Conservation (phyloP, 1,140 invertebrate genomes). For the Drosophila funebris region DNA sequence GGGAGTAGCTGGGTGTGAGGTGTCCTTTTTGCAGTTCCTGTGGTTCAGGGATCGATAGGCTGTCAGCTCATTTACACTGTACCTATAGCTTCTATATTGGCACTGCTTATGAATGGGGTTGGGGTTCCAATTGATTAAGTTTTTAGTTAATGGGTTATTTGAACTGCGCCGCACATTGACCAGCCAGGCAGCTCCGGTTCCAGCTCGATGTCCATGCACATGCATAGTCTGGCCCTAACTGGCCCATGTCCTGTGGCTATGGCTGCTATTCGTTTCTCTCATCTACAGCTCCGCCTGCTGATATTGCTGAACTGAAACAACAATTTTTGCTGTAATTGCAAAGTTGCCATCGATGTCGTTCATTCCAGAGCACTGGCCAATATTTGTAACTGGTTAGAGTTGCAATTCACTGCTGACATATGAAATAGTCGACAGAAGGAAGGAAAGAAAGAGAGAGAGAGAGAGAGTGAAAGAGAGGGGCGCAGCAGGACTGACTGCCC, state of each 20-base stretch:
- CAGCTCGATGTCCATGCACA: conserved; percentile 4
- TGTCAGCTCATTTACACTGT: conserved; percentile 62
- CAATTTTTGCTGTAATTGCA: conserved; percentile 81
- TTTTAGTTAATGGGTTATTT: conserved; percentile 82
- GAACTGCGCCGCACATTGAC: conserved; percentile 53
- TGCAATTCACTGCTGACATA: conserved; percentile 71
- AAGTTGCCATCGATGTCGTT: conserved; percentile 57
- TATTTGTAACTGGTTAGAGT: conserved; percentile 81
- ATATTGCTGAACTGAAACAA: conserved; percentile 58
- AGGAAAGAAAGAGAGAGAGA: not conserved
- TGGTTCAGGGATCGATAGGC: conserved; percentile 33
- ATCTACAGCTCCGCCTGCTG: not conserved
- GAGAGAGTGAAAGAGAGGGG: not conserved
- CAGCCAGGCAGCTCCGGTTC: not conserved
- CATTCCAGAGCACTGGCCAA: conserved; percentile 64
- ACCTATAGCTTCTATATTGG: conserved; percentile 20
- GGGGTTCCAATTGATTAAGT: conserved; percentile 80
- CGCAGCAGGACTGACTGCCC: conserved; percentile 48
- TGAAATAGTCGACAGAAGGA: too few species aligned
- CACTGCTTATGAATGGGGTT: conserved; percentile 44
- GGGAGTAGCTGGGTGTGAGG: not conserved
- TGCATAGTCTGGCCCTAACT: conserved; percentile 11
- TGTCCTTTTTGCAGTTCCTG: conserved; percentile 12
- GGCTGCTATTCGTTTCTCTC: not conserved
- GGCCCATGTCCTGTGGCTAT: conserved; percentile 61